These are phyloP conservation scores for Coccyzus lansbergi DNA, from an alignment of 2,797 vertebrate species.

Conservation along the genomic window DNA sequence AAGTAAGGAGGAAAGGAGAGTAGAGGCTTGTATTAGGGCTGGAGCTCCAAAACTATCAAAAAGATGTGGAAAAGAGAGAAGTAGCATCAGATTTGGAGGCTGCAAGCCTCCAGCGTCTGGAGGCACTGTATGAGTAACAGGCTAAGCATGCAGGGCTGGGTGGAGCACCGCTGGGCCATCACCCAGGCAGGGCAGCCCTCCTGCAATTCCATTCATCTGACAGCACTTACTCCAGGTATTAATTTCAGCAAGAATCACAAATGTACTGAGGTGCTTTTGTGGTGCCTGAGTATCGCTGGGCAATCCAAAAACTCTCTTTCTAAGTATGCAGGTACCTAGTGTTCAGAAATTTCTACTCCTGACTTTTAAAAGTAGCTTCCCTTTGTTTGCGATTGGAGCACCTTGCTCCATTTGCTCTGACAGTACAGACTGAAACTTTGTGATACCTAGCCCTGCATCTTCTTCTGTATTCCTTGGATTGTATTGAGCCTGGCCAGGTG, in stretches of 20 bases:
- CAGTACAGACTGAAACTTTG: not conserved
- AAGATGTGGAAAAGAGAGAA: not conserved
- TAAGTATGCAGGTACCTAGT: not conserved
- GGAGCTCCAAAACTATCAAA: not conserved
- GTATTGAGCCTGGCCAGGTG: not conserved
- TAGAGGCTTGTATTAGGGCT: not conserved
- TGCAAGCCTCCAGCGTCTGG: not conserved
- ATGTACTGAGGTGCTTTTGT: not conserved
- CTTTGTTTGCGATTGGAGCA: not conserved
- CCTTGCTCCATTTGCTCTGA: not conserved
- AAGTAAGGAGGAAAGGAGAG: not conserved
- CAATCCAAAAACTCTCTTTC: not conserved
- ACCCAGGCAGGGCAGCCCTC: not conserved
- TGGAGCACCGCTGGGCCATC: not conserved
- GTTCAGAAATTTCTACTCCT: not conserved
- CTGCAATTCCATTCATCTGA: constrained; percentile 19
- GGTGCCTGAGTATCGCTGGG: not conserved
- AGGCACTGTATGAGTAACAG: constrained; percentile 33
- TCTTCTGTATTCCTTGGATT: not conserved
- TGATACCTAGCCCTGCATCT: not conserved
- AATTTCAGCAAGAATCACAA: not conserved
- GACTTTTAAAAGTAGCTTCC: not conserved
- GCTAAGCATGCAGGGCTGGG: not conserved
- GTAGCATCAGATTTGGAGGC: not conserved
- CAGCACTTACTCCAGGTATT: not conserved